These are phyloP conservation scores for Eurypyga helias DNA, from an alignment of 2,113 vertebrate genomes.

Conservation along the genomic window DNA sequence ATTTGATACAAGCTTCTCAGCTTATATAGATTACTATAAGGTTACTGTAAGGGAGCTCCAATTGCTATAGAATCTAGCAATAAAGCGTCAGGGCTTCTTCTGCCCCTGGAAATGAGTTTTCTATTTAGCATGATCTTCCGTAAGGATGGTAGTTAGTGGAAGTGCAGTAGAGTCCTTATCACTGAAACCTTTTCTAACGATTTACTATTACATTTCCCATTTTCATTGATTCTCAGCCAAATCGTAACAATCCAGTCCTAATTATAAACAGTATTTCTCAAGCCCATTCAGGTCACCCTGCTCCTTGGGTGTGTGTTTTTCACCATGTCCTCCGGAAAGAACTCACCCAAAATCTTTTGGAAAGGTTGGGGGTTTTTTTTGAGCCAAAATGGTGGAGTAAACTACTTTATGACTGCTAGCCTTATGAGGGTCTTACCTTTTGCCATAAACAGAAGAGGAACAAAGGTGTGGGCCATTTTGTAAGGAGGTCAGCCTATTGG, in stretches of 20 bases:
- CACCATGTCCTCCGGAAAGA: background rate
- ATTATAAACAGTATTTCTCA: background rate
- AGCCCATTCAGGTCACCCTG: background rate
- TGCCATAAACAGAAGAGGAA: background rate
- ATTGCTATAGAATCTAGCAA: constrained; percentile 71
- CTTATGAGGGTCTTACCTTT: background rate
- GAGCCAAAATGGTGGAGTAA: background rate
- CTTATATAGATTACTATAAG: constrained; percentile 66
- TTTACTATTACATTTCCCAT: background rate
- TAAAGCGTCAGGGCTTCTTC: constrained; percentile 41
- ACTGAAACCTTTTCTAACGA: background rate
- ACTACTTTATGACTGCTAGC: background rate
- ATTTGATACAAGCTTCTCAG: constrained; percentile 67
- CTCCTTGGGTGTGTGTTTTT: constrained; percentile 20
- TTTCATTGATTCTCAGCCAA: background rate
- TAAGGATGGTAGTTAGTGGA: constrained; percentile 34
- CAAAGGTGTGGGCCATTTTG: background rate
- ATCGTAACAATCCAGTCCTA: background rate
- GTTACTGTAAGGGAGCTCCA: constrained; percentile 51
- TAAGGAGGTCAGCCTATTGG: background rate
- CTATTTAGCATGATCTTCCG: constrained; percentile 36
- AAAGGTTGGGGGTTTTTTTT: background rate
- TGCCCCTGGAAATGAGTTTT: constrained; percentile 35
- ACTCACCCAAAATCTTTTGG: background rate
- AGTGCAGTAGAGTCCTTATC: constrained; percentile 10